These are phyloP conservation scores for Orthosia gracilis DNA, from an alignment of 2,888 invertebrate genomes.

Conservation along the genomic window DNA sequence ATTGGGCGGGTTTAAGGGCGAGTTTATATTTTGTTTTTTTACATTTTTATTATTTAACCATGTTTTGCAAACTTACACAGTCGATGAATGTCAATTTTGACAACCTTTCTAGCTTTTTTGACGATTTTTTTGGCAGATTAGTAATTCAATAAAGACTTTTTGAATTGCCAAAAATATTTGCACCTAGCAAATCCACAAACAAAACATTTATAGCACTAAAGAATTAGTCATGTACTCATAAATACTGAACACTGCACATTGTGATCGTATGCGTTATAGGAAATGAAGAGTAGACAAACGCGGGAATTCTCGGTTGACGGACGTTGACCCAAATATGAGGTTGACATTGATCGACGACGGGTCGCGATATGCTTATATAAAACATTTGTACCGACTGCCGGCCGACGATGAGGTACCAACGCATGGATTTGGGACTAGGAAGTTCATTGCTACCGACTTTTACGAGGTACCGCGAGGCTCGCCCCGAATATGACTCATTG, in stretches of 20 bases:
- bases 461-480: conserved; percentile 79
- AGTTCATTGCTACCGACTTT: conserved; percentile 87
- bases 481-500: conserved; percentile 79
- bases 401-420: conserved; percentile 65
- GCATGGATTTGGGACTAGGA: conserved; percentile 83
- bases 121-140: neutral
- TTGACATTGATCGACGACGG: conserved; percentile 90
- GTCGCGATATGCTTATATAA: conserved; percentile 85
- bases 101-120: conserved; percentile 4
- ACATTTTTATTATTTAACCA: conserved; percentile 29
- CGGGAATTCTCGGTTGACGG: conserved; percentile 86
- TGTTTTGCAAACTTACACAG: conserved; percentile 23
- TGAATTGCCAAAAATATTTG: neutral
- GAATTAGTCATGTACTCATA: neutral
- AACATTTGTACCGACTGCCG: conserved; percentile 77
- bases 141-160: neutral
- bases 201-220: neutral
- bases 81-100: conserved; percentile 46
- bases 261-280: conserved; percentile 79
- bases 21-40: conserved; percentile 27
- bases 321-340: conserved; percentile 90
- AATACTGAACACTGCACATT: conserved; percentile 66
- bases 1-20: conserved; percentile 20
- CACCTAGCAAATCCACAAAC: neutral
- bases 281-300: conserved; percentile 84